Percentiles rank a stretch among this genome's conserved stretches.
Conservation (phyloP, 2,113 vertebrate genomes). For the Pseudonaja textilis region DNA sequence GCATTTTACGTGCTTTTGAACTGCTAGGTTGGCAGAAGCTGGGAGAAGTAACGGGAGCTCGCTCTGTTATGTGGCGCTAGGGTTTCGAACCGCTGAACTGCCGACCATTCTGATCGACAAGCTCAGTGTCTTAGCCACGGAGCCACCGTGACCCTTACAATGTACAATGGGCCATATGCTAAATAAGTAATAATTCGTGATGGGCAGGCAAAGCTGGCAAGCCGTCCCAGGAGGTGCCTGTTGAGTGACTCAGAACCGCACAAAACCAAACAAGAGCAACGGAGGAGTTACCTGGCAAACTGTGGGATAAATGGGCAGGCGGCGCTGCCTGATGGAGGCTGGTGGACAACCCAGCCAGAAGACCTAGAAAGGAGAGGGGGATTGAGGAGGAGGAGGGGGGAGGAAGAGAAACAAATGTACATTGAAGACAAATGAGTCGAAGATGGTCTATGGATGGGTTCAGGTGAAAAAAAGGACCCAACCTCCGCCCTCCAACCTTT, state of each 20-base stretch:
- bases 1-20: too few relatives aligned
- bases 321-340: slow-evolving; percentile 74
- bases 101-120: too few relatives aligned
- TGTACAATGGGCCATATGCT: not conserved
- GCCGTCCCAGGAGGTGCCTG: slow-evolving; percentile 11
- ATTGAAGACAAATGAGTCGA: slow-evolving; percentile 54
- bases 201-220: not conserved
- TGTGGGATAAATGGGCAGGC: slow-evolving; percentile 76
- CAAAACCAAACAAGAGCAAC: slow-evolving; percentile 34
- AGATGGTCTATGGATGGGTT: not conserved
- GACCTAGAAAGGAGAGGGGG: slow-evolving; percentile 73
- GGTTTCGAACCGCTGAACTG: too few relatives aligned
- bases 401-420: slow-evolving; percentile 65
- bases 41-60: too few relatives aligned
- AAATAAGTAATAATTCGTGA: not conserved
- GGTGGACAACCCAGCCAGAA: slow-evolving; percentile 80
- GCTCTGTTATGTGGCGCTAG: too few relatives aligned
- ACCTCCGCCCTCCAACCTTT: not conserved
- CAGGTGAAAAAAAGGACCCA: not conserved
- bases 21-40: too few relatives aligned
- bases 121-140: too few relatives aligned
- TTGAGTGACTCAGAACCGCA: not conserved
- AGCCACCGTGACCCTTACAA: too few relatives aligned
- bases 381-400: slow-evolving; percentile 22
- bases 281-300: slow-evolving; percentile 79